Conservation (phyloP, 2,888 invertebrate species). For the Leucoptera coffeella region DNA sequence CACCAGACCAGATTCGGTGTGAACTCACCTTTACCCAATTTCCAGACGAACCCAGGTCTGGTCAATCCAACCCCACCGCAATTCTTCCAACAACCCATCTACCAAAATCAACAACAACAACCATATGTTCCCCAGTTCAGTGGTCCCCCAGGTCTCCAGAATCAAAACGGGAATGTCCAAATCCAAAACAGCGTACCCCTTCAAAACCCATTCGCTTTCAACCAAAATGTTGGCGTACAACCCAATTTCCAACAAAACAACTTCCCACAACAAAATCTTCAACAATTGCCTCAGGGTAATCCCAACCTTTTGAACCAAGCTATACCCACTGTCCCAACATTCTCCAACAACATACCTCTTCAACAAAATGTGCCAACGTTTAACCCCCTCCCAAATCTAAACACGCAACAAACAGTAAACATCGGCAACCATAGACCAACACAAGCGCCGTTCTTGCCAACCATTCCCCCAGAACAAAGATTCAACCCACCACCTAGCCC, state of each 20-base stretch:
- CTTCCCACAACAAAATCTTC: too few species aligned
- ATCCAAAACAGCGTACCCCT: constrained; percentile 13
- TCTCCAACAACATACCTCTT: constrained; percentile 21
- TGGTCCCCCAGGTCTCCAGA: constrained; percentile 17
- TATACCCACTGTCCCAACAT: constrained; percentile 26
- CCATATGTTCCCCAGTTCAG: constrained; percentile 36
- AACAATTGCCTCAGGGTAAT: constrained; percentile 7
- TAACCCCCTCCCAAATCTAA: constrained; percentile 18
- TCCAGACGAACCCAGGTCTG: constrained; percentile 18
- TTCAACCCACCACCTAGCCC: constrained; percentile 33
- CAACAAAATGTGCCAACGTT: constrained; percentile 22
- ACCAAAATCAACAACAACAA: constrained; percentile 22
- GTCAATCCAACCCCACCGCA: constrained; percentile 18
- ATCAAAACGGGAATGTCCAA: constrained; percentile 15
- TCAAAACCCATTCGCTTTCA: constrained; percentile 23
- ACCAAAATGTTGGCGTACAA: constrained; percentile 16
- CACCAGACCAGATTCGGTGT: constrained; percentile 43
- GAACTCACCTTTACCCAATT: constrained; percentile 32
- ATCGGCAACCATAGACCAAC: constrained; percentile 34
- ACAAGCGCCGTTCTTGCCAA: constrained; percentile 30
- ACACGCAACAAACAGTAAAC: constrained; percentile 12
- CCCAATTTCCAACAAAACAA: constrained; percentile 12
- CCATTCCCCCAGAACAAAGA: constrained; percentile 18
- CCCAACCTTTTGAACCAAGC: constrained; percentile 17
- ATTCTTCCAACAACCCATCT: constrained; percentile 16